A percentile compares a stretch with the other conserved stretches of the same genome.
These are phyloP conservation scores for Etheostoma nigrum DNA, from an alignment of 2,797 vertebrate species.

Conservation along the genomic window DNA sequence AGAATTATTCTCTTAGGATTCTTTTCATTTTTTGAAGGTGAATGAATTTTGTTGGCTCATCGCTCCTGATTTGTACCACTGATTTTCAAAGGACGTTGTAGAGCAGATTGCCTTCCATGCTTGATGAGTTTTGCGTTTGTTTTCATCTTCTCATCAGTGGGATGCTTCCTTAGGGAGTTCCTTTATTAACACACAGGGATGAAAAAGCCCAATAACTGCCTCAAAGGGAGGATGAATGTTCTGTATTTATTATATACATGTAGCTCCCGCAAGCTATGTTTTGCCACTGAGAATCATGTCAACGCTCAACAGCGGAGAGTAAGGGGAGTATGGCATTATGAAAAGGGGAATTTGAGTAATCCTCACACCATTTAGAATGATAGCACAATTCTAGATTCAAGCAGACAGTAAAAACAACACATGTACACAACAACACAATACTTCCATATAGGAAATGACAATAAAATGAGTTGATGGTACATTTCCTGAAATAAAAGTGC, in stretches of 20 bases:
- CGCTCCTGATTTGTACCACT: conserved; percentile 31
- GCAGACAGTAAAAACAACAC: conserved; percentile 9
- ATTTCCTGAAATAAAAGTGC: conserved; percentile 44
- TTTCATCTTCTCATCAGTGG: conserved; percentile 45
- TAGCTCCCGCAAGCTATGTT: conserved; percentile 54
- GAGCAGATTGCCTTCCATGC: conserved; percentile 59
- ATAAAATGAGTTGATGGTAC: conserved; percentile 43
- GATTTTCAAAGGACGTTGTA: conserved; percentile 43
- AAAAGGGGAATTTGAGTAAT: conserved; percentile 69
- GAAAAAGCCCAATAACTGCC: conserved; percentile 31
- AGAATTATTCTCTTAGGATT: conserved; percentile 42
- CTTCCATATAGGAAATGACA: conserved; percentile 37
- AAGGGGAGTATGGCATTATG: conserved; percentile 70
- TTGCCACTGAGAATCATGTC: conserved; percentile 57
- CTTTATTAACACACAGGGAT: conserved; percentile 36
- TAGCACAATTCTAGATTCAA: conserved; percentile 39
- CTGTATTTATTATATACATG: conserved; percentile 37
- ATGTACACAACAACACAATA: conserved; percentile 4
- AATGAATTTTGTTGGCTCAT: conserved; percentile 41
- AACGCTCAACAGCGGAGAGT: conserved; percentile 46
- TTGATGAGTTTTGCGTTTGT: conserved; percentile 47
- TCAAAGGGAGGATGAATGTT: conserved; percentile 43
- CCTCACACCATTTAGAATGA: conserved; percentile 55
- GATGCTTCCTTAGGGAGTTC: conserved; percentile 47
- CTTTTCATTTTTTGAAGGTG: conserved; percentile 52